Evolutionary conservation across 2,888 invertebrate genomes (phyloP).

Genomic region (Xestoiulus laeticollis): DNA sequence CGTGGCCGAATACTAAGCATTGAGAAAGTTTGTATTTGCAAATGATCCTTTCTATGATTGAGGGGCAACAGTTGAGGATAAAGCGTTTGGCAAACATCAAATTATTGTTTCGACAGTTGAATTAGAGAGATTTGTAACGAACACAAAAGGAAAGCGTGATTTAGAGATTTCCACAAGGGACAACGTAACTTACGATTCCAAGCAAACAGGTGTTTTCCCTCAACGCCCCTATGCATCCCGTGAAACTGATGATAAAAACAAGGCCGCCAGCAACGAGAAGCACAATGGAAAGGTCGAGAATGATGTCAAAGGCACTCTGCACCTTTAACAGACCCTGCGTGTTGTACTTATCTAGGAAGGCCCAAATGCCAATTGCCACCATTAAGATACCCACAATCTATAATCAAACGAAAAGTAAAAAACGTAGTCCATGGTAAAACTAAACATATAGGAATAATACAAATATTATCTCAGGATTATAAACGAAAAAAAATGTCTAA

Average conservation of each 20-base stretch:
- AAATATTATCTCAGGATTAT: too few relatives aligned
- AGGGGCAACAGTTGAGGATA: too few relatives aligned
- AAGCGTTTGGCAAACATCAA: too few relatives aligned
- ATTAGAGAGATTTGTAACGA: too few relatives aligned
- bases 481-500: too few relatives aligned
- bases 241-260: constrained; percentile 93
- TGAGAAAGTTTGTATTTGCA: constrained; percentile 53
- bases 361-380: constrained; percentile 87
- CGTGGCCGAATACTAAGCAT: constrained; percentile 85
- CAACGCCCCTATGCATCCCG: constrained; percentile 89
- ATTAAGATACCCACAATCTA: constrained; percentile 88
- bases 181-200: constrained; percentile 78
- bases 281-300: constrained; percentile 88
- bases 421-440: too few relatives aligned
- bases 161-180: background rate
- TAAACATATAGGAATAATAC: too few relatives aligned
- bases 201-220: constrained; percentile 91
- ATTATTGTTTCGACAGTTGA: too few relatives aligned
- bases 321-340: constrained; percentile 83
- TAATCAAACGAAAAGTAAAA: background rate
- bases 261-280: constrained; percentile 89
- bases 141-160: background rate
- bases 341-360: constrained; percentile 93
- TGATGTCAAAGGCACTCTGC: constrained; percentile 88
- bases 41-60: too few relatives aligned